A percentile compares a stretch with the other conserved stretches of the same genome.
phyloP scores from a whole-genome alignment of 1,140 invertebrate genomes.

The Bacillus rossius region DNA sequence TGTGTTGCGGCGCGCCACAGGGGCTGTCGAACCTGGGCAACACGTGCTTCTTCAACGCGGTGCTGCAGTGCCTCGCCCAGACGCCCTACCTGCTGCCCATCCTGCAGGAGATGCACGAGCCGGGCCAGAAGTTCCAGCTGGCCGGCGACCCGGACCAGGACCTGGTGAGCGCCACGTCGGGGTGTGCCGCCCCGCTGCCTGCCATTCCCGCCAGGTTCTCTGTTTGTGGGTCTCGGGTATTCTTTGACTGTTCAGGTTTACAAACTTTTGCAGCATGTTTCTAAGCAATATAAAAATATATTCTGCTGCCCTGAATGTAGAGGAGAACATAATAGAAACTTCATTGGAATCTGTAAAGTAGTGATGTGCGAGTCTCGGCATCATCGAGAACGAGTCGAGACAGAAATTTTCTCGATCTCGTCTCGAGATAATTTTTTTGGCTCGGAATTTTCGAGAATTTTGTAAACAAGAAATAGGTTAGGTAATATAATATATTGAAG shows the following conservation, averaged over 20 bases:
- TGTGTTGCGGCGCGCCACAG: conserved; percentile 34
- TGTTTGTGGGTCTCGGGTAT: neutral
- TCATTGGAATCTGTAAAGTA: too few species aligned
- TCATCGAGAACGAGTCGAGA: too few species aligned
- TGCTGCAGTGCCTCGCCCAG: conserved; percentile 86
- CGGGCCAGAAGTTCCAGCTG: conserved; percentile 60
- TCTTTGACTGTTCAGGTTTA: too few species aligned
- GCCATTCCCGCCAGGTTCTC: neutral
- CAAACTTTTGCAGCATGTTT: neutral
- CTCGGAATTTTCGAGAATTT: too few species aligned
- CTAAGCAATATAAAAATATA: neutral
- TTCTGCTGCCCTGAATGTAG: too few species aligned
- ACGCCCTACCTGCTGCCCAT: conserved; percentile 73
- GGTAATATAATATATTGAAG: too few species aligned
- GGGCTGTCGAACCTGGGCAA: conserved; percentile 87
- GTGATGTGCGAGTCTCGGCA: too few species aligned
- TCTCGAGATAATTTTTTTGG: too few species aligned
- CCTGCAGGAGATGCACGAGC: conserved; percentile 60
- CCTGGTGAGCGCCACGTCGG: neutral
- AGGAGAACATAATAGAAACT: too few species aligned
- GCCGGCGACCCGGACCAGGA: conserved; percentile 50
- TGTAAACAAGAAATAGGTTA: too few species aligned
- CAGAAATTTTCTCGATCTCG: too few species aligned
- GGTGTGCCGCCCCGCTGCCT: neutral
- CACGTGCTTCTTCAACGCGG: conserved; percentile 95